Percentiles rank a stretch among this genome's conserved stretches.
These are phyloP conservation scores for Nomada hirtipes DNA, from an alignment of 2,888 invertebrate species.

Conservation along the genomic window DNA sequence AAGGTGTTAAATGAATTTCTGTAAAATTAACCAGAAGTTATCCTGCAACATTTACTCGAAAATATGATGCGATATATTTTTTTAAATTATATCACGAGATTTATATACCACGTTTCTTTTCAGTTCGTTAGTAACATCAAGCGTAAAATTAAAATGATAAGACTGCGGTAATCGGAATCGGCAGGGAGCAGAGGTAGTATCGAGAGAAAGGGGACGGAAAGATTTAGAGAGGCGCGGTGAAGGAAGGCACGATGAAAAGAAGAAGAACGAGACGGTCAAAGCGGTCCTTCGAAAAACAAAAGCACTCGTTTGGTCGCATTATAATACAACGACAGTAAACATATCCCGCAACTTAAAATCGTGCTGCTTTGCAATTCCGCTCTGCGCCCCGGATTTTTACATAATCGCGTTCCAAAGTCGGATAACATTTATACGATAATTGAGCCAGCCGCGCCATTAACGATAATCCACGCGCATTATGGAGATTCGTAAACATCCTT, in stretches of 20 bases:
- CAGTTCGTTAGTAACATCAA: neutral
- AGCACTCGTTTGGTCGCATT: slow-evolving; percentile 76
- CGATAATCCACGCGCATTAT: slow-evolving; percentile 74
- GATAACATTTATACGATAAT: slow-evolving; percentile 77
- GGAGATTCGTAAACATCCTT: slow-evolving; percentile 59
- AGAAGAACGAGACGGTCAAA: slow-evolving; percentile 63
- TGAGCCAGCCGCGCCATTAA: slow-evolving; percentile 47
- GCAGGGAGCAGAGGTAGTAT: neutral
- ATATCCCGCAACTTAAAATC: slow-evolving; percentile 66
- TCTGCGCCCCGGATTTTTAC: slow-evolving; percentile 76
- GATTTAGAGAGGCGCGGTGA: slow-evolving; percentile 40
- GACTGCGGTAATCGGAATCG: slow-evolving; percentile 2
- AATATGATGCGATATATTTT: too few species aligned
- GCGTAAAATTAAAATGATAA: neutral
- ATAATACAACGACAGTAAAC: slow-evolving; percentile 75
- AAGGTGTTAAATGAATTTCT: neutral
- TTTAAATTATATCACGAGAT: neutral
- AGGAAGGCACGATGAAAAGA: slow-evolving; percentile 52
- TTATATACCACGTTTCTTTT: neutral
- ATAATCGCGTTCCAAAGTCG: slow-evolving; percentile 76
- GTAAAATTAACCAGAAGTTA: neutral
- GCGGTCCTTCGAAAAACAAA: slow-evolving; percentile 81
- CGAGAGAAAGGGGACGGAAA: neutral
- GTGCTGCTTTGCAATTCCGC: slow-evolving; percentile 66
- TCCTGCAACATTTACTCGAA: too few species aligned